phyloP scores from a whole-genome alignment of 30 jellyfish, hydroid and myxozoan species.

The Chironex yamaguchii region DNA sequence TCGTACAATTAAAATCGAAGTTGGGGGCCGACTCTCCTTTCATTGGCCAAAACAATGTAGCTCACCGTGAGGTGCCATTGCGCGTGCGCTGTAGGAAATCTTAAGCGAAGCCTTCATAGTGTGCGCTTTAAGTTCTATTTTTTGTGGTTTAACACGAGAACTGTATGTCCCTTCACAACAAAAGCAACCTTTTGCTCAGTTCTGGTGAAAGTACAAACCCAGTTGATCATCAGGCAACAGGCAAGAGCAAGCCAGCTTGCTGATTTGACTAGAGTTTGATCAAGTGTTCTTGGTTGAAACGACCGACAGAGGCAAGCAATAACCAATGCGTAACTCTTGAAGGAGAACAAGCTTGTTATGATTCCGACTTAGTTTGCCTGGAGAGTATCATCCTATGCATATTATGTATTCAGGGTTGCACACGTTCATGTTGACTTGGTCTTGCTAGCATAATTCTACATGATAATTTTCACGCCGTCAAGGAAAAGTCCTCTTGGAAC shows the following conservation, averaged over 20 bases:
- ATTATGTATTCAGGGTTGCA: background rate
- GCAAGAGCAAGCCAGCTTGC: too few relatives aligned
- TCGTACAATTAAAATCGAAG: constrained; percentile 64
- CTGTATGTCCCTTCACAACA: constrained; percentile 14
- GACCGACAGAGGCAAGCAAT: too few relatives aligned
- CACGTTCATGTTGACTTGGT: background rate
- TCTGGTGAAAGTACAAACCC: background rate
- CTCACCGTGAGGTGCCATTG: constrained; percentile 63
- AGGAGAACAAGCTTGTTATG: background rate
- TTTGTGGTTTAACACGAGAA: constrained; percentile 68
- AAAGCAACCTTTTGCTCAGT: background rate
- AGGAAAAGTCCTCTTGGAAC: background rate
- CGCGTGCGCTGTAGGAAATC: constrained; percentile 83
- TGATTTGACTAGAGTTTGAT: too few relatives aligned
- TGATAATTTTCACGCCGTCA: background rate
- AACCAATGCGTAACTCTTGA: background rate
- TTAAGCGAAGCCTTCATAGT: constrained; percentile 52
- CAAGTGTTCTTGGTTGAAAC: too few relatives aligned
- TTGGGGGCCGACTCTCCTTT: constrained; percentile 83
- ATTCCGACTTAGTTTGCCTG: background rate
- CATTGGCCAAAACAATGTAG: constrained; percentile 58
- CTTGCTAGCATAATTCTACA: background rate
- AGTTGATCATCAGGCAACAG: background rate
- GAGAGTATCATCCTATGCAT: background rate
- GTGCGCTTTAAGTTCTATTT: constrained; percentile 72